Percentiles rank a stretch among this genome's conserved stretches.
Conservation (phyloP, 2,888 invertebrate species). For the Phengaris alcon region DNA sequence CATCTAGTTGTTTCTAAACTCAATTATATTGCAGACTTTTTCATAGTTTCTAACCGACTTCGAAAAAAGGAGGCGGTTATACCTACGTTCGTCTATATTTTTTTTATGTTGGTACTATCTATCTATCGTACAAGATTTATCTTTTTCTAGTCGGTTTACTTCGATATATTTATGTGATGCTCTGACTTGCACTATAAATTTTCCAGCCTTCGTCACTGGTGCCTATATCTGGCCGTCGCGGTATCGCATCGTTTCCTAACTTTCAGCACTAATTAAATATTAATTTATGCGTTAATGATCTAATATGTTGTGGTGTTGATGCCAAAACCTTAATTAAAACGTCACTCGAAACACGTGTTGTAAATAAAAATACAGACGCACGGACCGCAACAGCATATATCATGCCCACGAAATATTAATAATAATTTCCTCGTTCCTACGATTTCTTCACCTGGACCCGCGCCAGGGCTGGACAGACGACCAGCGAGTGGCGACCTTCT, state of each 20-base stretch:
- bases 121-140: background rate
- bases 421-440: conserved; percentile 26
- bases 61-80: too few species aligned
- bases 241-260: background rate
- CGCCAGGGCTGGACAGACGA: conserved; percentile 9
- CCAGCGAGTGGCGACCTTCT: background rate
- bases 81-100: too few species aligned
- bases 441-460: conserved; percentile 17
- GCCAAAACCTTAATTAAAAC: conserved; percentile 20
- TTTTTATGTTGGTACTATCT: too few species aligned
- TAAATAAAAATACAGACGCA: conserved; percentile 23
- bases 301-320: background rate
- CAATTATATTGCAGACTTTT: background rate
- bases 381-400: background rate
- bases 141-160: background rate
- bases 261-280: conserved; percentile 22
- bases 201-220: conserved; percentile 2
- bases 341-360: conserved; percentile 12
- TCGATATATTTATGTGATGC: background rate
- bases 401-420: background rate
- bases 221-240: background rate
- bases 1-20: too few species aligned
- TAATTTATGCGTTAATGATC: conserved; percentile 17
- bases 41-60: background rate
- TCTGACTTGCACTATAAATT: background rate